phyloP scores from a whole-genome alignment of 1,140 invertebrate species.

The Trypoxylus dichotomus region DNA sequence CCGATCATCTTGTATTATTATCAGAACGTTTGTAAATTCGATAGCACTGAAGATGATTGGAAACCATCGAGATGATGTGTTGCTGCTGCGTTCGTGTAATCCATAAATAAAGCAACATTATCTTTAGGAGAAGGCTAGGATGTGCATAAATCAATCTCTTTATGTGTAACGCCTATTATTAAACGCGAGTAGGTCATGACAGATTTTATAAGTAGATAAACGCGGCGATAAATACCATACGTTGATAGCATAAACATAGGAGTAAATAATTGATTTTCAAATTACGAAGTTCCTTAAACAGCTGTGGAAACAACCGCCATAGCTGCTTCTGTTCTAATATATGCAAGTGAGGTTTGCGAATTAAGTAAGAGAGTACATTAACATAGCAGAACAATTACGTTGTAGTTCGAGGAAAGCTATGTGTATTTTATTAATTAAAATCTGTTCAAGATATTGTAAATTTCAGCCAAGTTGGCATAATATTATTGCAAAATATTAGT shows the following conservation, averaged over 20 bases:
- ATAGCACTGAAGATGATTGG: background rate
- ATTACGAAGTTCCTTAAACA: no score
- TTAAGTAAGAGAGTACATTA: no score
- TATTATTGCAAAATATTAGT: no score
- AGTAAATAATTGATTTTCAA: no score
- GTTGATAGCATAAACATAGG: background rate
- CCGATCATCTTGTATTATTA: background rate
- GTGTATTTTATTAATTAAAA: no score
- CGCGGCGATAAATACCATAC: background rate
- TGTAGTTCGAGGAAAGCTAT: no score
- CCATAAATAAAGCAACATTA: background rate
- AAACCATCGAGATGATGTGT: background rate
- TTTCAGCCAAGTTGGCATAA: no score
- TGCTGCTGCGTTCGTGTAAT: background rate
- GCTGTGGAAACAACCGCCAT: no score
- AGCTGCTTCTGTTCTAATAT: no score
- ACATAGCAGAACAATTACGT: no score
- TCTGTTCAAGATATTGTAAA: no score
- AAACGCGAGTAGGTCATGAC: background rate
- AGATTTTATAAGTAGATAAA: background rate
- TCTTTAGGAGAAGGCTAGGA: background rate
- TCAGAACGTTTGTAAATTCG: background rate
- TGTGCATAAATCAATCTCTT: slow-evolving; percentile 9
- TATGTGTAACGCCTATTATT: background rate
- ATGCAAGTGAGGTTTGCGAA: no score